phyloP scores from a whole-genome alignment of 2,888 invertebrate genomes.

The Isotomurus palustris region DNA sequence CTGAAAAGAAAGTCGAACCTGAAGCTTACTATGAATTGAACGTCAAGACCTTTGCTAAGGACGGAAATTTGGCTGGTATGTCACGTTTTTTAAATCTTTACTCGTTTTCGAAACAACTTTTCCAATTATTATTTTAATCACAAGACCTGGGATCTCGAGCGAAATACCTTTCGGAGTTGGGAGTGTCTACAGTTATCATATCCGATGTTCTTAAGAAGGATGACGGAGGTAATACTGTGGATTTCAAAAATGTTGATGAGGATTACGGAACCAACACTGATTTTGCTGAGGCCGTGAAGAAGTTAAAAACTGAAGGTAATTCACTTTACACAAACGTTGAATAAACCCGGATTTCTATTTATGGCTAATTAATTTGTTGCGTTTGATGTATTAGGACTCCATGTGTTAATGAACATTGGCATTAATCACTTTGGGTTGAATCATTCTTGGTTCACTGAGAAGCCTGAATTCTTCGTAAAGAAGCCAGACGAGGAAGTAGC shows the following conservation, averaged over 20 bases:
- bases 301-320: slow-evolving; percentile 7
- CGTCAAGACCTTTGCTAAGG: slow-evolving; percentile 66
- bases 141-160: slow-evolving; percentile 46
- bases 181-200: slow-evolving; percentile 71
- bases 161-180: slow-evolving; percentile 62
- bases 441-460: slow-evolving; percentile 66
- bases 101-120: not conserved
- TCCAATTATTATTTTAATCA: not conserved
- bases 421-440: slow-evolving; percentile 66
- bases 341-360: not conserved
- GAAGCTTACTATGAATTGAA: slow-evolving; percentile 80
- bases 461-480: slow-evolving; percentile 51
- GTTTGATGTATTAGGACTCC: slow-evolving; percentile 51
- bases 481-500: slow-evolving; percentile 16
- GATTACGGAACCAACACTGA: slow-evolving; percentile 53
- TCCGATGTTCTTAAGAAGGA: slow-evolving; percentile 77
- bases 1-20: slow-evolving; percentile 60
- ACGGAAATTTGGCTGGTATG: slow-evolving; percentile 49
- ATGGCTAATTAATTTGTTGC: not conserved
- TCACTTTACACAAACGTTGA: not conserved
- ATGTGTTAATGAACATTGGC: slow-evolving; percentile 67
- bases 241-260: slow-evolving; percentile 55
- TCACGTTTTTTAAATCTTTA: not conserved
- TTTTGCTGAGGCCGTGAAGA: slow-evolving; percentile 47
- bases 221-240: slow-evolving; percentile 61